These are phyloP conservation scores for Drosophila sturtevanti DNA, from an alignment of 1,140 invertebrate species.

Conservation along the genomic window DNA sequence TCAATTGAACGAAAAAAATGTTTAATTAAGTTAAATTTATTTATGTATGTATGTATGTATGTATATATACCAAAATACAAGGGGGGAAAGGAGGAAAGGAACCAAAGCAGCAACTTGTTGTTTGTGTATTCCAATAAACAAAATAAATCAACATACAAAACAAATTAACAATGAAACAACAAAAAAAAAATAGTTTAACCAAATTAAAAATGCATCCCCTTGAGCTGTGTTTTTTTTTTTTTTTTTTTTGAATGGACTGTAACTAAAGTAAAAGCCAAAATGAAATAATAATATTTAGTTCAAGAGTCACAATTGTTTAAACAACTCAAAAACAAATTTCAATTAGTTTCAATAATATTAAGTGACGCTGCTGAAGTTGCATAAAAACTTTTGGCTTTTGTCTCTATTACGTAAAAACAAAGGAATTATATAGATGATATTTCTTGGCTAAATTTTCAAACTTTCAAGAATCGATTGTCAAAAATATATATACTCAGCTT, in stretches of 20 bases:
- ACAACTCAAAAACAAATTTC: slow-evolving; percentile 51
- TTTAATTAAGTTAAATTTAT: background rate
- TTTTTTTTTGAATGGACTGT: slow-evolving; percentile 33
- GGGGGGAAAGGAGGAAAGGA: slow-evolving; percentile 36
- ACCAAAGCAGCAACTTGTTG: slow-evolving; percentile 65
- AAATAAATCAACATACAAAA: slow-evolving; percentile 62
- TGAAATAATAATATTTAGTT: slow-evolving; percentile 18
- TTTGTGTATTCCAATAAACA: slow-evolving; percentile 54
- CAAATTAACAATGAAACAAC: slow-evolving; percentile 42
- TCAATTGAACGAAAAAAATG: background rate
- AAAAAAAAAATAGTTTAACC: background rate
- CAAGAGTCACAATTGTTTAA: slow-evolving; percentile 51
- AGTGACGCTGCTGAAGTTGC: slow-evolving; percentile 73
- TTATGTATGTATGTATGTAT: background rate
- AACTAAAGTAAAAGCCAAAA: slow-evolving; percentile 55
- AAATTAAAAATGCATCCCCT: background rate
- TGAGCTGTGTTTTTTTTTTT: background rate
- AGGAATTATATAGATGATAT: slow-evolving; percentile 27
- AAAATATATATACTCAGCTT: slow-evolving; percentile 17
- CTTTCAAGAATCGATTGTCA: slow-evolving; percentile 16
- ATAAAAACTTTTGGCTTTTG: slow-evolving; percentile 67
- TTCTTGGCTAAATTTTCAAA: background rate
- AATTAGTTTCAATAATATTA: slow-evolving; percentile 26
- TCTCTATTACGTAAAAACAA: slow-evolving; percentile 47
- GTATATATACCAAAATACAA: slow-evolving; percentile 7